Evolutionary conservation across 2,797 vertebrate genomes (phyloP).

Genomic region (Rhinichthys osculus): DNA sequence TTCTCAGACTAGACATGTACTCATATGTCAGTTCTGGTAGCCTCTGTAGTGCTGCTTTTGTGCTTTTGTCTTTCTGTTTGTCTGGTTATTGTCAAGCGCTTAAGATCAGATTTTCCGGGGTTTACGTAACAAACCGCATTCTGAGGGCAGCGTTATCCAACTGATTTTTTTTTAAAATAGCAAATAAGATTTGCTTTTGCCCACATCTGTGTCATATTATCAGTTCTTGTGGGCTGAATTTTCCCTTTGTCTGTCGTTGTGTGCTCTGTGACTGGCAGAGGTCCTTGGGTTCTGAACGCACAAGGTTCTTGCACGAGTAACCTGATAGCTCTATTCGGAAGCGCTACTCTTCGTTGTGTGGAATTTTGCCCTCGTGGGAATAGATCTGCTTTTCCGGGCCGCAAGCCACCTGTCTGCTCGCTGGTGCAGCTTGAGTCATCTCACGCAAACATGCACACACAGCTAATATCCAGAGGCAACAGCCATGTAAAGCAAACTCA

Average conservation of each 20-base stretch:
- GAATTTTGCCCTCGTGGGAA: constrained; percentile 49
- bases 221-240: not conserved
- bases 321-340: constrained; percentile 45
- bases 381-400: constrained; percentile 40
- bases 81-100: constrained; percentile 23
- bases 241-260: constrained; percentile 16
- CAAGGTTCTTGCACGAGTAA: not conserved
- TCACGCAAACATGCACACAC: constrained; percentile 16
- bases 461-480: constrained; percentile 40
- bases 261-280: constrained; percentile 2
- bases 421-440: constrained; percentile 61
- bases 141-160: not conserved
- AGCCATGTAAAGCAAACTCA: not conserved
- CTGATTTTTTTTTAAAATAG: not conserved
- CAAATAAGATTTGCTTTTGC: not conserved
- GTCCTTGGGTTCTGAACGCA: not conserved
- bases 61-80: constrained; percentile 13
- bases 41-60: constrained; percentile 31
- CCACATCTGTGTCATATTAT: constrained; percentile 17
- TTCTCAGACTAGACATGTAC: constrained; percentile 15
- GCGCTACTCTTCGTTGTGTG: constrained; percentile 32
- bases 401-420: constrained; percentile 72
- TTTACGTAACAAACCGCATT: constrained; percentile 11
- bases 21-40: constrained; percentile 31
- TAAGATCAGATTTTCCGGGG: not conserved